Evolutionary conservation across 1,140 invertebrate genomes (phyloP).

Genomic region (Aphelenchoides avenae): DNA sequence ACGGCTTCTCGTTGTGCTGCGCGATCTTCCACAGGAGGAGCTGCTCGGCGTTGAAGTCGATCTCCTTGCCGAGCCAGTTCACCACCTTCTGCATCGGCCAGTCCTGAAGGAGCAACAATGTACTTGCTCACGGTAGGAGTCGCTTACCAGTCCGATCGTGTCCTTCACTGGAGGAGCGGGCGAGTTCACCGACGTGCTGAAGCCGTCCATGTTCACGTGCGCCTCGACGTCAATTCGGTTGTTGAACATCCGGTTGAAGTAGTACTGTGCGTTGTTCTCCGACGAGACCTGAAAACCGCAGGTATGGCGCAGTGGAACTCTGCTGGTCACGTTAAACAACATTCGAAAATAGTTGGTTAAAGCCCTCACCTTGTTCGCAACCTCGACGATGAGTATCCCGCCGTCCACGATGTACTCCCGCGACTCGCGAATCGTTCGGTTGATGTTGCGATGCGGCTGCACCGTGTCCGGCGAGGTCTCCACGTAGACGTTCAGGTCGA

Average conservation of each 20-base stretch:
- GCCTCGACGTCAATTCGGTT: constrained; percentile 41
- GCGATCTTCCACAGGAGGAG: constrained; percentile 43
- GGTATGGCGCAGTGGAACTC: no score
- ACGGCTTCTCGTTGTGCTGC: constrained; percentile 38
- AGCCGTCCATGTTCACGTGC: constrained; percentile 29
- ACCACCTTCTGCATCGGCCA: constrained; percentile 35
- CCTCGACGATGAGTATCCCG: constrained; percentile 40
- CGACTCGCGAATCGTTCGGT: constrained; percentile 13
- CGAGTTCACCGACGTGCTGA: constrained; percentile 2
- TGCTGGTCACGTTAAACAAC: no score
- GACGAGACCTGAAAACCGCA: constrained; percentile 2
- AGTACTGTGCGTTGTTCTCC: constrained; percentile 31
- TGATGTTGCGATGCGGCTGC: constrained; percentile 16
- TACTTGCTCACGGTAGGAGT: no score
- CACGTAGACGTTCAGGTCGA: constrained; percentile 36
- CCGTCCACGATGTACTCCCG: constrained; percentile 36
- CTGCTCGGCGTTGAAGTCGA: constrained; percentile 43
- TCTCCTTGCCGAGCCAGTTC: constrained; percentile 34
- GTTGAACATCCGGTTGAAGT: constrained; percentile 29
- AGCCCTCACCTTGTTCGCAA: constrained; percentile 19
- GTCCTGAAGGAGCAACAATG: constrained; percentile 33
- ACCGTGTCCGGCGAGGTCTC: constrained; percentile 30
- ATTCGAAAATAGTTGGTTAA: constrained; percentile 16
- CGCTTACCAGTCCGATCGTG: constrained; percentile 34
- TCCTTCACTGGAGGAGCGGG: constrained; percentile 26